These are phyloP conservation scores for Picus viridis DNA, from an alignment of 2,797 vertebrate species.

Conservation along the genomic window DNA sequence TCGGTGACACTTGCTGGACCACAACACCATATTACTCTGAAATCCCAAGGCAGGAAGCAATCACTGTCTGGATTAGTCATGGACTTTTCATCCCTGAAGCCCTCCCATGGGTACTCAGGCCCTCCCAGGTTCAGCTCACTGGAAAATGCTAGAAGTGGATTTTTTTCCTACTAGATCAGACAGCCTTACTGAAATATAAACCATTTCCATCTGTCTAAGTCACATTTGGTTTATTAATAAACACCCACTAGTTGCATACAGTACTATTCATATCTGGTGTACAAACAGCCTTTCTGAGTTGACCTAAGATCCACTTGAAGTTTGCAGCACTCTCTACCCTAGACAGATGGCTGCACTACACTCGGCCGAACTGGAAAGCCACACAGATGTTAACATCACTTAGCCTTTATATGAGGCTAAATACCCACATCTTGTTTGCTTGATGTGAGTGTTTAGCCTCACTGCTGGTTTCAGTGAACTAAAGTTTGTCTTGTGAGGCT, in stretches of 20 bases:
- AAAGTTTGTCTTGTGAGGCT: not conserved
- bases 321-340: not conserved
- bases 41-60: slow-evolving; percentile 18
- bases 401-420: not conserved
- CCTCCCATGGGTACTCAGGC: not conserved
- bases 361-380: not conserved
- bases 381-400: not conserved
- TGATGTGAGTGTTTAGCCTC: not conserved
- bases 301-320: not conserved
- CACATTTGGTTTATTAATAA: not conserved
- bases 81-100: not conserved
- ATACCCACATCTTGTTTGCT: not conserved
- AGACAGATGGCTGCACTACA: not conserved
- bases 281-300: not conserved
- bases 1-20: not conserved
- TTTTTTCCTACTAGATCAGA: slow-evolving; percentile 16
- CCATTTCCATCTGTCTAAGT: not conserved
- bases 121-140: not conserved
- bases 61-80: not conserved
- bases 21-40: not conserved
- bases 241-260: not conserved
- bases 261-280: not conserved
- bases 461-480: not conserved
- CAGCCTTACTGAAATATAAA: not conserved
- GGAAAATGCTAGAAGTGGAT: not conserved